Base-by-base conservation (phyloP, 64 coral and sea anemone genomes). In the Montipora efflorescens region DNA sequence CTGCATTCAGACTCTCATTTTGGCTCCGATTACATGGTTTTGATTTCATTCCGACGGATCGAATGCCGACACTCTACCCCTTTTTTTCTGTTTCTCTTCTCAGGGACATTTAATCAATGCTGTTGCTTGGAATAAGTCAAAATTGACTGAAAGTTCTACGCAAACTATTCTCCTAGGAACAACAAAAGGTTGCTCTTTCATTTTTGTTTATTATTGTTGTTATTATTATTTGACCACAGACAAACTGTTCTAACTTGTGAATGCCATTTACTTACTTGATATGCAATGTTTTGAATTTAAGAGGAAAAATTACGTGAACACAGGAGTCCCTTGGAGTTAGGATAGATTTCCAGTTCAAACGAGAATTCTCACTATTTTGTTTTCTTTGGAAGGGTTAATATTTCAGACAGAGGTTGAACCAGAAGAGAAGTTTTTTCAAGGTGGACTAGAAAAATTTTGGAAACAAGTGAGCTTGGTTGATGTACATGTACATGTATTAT, bases 91-190 rank as follows among this genome's bases (percentile, higher is more conserved):
- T 70, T 51, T 80, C 36, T 87, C 7, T 9, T 70, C 62, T 22
- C 75, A 95, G 84, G 97, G 97, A 28, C 97, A 96, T 51, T 68
- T 99, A n/a, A 92, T 99, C 21, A 94, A 94, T 88, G 95, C 97
- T 23, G 92, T 99, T 76, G 97, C 94, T 13, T 99, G 97, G 97
- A 99, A 99, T 87, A 99, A 99, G 58, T 87, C 97, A 21, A 94
- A 87, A 92, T 52, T 99, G 81, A 99, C 77, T 51, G 97, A 99
- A 45, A 94, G 84, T 22, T 96, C 97, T 10, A 99, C 97, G 14
- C 97, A 99, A 62, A 95, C 95, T 5, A 99, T 99, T 85, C 69
- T 99, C 36, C 28, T 99, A 15, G 97, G 97, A 36, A 99, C 97
- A 74, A 94, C 69, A 8, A 96, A 95, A 89, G 97, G 94, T 64